Conservation (phyloP, 2,888 invertebrate species). For the Trichopoda pennipes region DNA sequence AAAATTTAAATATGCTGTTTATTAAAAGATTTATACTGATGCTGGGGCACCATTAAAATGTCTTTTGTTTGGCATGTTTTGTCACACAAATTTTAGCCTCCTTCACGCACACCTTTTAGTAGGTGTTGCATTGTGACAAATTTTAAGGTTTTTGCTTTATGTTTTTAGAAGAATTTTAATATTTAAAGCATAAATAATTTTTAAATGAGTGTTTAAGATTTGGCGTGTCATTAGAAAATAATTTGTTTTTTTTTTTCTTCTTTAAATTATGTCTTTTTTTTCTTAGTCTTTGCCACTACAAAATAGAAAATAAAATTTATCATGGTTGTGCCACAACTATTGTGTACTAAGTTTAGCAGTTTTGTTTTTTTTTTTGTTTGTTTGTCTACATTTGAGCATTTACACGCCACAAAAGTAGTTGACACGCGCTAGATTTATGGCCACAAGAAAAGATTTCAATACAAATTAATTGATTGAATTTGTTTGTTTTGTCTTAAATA, state of each 20-base stretch:
- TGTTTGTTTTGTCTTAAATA: constrained; percentile 45
- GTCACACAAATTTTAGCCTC: constrained; percentile 49
- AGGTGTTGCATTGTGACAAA: constrained; percentile 49
- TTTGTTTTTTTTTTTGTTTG: constrained; percentile 52
- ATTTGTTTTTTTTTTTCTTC: constrained; percentile 37
- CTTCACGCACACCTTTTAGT: constrained; percentile 54
- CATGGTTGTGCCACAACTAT: constrained; percentile 41
- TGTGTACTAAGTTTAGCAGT: constrained; percentile 24
- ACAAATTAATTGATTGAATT: constrained; percentile 80
- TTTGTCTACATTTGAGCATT: constrained; percentile 59
- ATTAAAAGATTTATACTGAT: constrained; percentile 67
- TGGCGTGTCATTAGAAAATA: constrained; percentile 54
- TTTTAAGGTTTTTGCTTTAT: constrained; percentile 8
- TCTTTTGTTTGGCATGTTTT: constrained; percentile 62
- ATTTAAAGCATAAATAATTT: constrained; percentile 54
- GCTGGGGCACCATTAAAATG: constrained; percentile 61
- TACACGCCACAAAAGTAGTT: constrained; percentile 73
- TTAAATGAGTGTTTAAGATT: constrained; percentile 43
- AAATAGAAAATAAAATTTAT: constrained; percentile 11
- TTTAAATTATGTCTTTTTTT: constrained; percentile 37
- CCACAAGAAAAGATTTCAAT: constrained; percentile 73
- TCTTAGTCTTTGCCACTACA: constrained; percentile 28
- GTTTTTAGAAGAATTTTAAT: constrained; percentile 18
- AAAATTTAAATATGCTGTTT: constrained; percentile 46
- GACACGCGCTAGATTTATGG: constrained; percentile 81